Base-by-base conservation (phyloP, 2,888 invertebrate species). In the Melanostoma scalare region DNA sequence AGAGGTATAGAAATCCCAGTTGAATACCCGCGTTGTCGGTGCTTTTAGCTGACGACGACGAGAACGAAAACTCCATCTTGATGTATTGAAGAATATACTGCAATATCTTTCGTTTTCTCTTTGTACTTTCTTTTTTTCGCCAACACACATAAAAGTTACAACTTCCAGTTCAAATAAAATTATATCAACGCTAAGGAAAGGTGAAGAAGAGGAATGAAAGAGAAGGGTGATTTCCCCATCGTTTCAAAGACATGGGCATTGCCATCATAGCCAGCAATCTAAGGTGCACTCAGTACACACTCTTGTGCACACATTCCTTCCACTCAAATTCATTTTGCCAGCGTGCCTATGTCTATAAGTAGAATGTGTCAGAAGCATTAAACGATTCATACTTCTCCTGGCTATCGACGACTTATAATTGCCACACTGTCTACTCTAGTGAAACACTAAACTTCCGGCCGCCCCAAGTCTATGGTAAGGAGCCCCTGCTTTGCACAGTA, bases 111-210 rank as follows among this genome's bases (percentile, higher is more conserved):
- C 56, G 20, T 65, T 71, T 46, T 72, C 68, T 60, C 58, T 53
- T 69, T 63, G 38, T 50, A 44, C 40, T 38, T 36, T 30, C 50
- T 30, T 30, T 65, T 65, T 53, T 60, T 58, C 58, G 61, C 46
- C 40, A 53, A 10, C 31, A 63, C 74, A 65, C 74, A 79, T 74
- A 78, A 82, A 82, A 82, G 52, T 78, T 63, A 82, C 73, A 82
- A 73, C 78, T 82, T 82, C 78, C 82, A 78, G 78, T 82, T 82
- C 73, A 73, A 82, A 82, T 82, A 82, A 82, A 82, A 82, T 77
- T 73, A 77, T 48, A 68, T 68, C 78, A 72, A 68, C 72, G 56
- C 68, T 73, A 53, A 72, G 33, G 33, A 48, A 50, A 31, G 30
- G 42, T 8, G 42, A 4, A 36, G 10, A 5, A 9, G 4, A 8